Percentiles rank a stretch among this genome's conserved stretches.
Conservation (phyloP, 2,113 vertebrate genomes). For the Lophotis ruficrista region DNA sequence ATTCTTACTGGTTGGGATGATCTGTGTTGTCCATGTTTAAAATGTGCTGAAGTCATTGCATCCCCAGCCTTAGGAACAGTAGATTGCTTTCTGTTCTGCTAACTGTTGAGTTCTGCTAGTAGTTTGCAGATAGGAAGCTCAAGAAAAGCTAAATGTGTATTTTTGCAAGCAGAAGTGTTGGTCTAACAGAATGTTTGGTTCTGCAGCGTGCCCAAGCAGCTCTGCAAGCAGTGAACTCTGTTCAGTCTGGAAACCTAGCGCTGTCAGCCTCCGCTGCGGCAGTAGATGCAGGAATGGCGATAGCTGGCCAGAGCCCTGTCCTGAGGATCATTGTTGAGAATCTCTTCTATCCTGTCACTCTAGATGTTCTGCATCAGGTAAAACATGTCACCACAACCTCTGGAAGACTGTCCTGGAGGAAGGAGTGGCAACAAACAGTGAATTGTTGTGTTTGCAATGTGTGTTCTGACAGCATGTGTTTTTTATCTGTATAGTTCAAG, state of each 20-base stretch:
- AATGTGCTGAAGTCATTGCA: rapidly evolving
- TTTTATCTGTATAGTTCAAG: background rate
- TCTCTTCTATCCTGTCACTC: constrained; percentile 91
- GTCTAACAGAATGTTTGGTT: background rate
- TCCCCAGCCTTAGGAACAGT: background rate
- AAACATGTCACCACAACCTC: rapidly evolving
- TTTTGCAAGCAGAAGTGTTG: background rate
- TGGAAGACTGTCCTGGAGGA: background rate
- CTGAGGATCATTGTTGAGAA: constrained; percentile 96
- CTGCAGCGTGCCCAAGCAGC: constrained; percentile 92
- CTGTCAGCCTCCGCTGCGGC: constrained; percentile 71
- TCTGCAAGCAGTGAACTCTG: constrained; percentile 86
- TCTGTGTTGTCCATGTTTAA: background rate
- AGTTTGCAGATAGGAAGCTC: background rate
- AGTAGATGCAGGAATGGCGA: constrained; percentile 75
- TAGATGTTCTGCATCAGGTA: constrained; percentile 96
- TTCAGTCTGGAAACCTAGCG: constrained; percentile 83
- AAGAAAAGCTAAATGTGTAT: background rate
- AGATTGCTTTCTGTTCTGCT: background rate
- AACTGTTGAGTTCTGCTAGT: background rate
- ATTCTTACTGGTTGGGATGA: background rate
- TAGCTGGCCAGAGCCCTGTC: constrained; percentile 87
- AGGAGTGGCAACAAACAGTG: background rate
- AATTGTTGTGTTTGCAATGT: background rate
- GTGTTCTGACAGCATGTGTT: background rate